Percentiles rank a stretch among this genome's conserved stretches.
phyloP scores from a whole-genome alignment of 2,888 invertebrate species.

The Atrina japonica region DNA sequence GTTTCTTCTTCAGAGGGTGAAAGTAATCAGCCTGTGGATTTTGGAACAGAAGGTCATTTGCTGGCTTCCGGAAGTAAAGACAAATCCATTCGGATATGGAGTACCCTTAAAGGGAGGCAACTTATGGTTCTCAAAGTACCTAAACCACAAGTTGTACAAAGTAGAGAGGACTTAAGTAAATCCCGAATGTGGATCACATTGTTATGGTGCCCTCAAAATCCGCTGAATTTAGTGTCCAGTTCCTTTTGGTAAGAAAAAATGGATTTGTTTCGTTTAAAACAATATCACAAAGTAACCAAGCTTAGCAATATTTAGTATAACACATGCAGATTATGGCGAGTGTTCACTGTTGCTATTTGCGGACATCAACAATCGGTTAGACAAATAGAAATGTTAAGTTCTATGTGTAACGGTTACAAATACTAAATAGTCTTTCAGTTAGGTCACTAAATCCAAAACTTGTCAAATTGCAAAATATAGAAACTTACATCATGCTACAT shows the following conservation, averaged over 20 bases:
- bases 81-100: slow-evolving; percentile 82
- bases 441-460: too few species aligned
- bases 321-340: too few species aligned
- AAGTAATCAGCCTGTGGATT: slow-evolving; percentile 33
- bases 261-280: not conserved
- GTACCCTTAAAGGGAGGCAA: slow-evolving; percentile 65
- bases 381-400: too few species aligned
- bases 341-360: too few species aligned
- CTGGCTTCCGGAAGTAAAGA: slow-evolving; percentile 87
- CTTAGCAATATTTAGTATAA: too few species aligned
- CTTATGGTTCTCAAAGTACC: slow-evolving; percentile 65
- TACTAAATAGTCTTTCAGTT: too few species aligned
- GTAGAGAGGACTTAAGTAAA: slow-evolving; percentile 57
- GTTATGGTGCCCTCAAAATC: slow-evolving; percentile 83
- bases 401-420: too few species aligned
- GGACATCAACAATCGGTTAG: too few species aligned
- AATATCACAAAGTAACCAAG: too few species aligned
- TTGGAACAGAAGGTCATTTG: slow-evolving; percentile 80
- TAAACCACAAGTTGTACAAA: slow-evolving; percentile 51
- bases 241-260: slow-evolving; percentile 61
- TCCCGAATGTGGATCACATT: slow-evolving; percentile 73
- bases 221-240: slow-evolving; percentile 66
- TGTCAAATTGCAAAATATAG: too few species aligned
- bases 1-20: too few species aligned
- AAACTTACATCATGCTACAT: too few species aligned